These are phyloP conservation scores for Anser cygnoides DNA, from an alignment of 2,113 vertebrate species.

Conservation along the genomic window DNA sequence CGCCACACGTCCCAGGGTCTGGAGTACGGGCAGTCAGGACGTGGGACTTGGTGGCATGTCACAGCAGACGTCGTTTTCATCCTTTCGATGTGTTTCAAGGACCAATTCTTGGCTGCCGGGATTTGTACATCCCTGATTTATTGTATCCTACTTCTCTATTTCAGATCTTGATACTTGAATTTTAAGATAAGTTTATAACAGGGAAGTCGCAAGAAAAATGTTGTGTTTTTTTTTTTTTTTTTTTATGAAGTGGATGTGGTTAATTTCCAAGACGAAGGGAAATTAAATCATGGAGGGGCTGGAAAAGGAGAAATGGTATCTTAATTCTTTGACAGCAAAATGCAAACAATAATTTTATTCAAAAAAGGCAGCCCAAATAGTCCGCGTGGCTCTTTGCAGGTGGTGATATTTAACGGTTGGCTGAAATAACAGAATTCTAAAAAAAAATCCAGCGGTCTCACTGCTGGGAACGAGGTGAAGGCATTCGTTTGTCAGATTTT, in stretches of 20 bases:
- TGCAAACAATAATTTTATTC: neutral
- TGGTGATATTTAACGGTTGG: neutral
- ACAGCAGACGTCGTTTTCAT: accelerated
- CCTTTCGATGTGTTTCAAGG: neutral
- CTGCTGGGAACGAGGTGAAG: neutral
- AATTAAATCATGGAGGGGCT: neutral
- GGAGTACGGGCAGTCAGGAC: too few species aligned
- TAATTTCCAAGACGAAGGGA: neutral
- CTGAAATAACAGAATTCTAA: neutral
- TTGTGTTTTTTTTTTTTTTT: neutral
- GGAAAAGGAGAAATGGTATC: neutral
- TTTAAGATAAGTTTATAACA: neutral
- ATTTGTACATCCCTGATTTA: neutral
- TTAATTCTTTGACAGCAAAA: neutral
- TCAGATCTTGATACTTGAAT: neutral
- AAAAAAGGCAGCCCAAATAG: neutral
- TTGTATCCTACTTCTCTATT: neutral
- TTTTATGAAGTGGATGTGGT: neutral
- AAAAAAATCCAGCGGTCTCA: neutral
- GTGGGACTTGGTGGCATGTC: accelerated
- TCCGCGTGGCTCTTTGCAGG: neutral
- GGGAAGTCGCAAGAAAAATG: neutral
- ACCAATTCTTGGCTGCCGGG: neutral
- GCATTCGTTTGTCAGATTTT: neutral
- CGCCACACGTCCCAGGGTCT: accelerated